Conservation (phyloP, 1,140 invertebrate species). For the Camponotus floridanus region DNA sequence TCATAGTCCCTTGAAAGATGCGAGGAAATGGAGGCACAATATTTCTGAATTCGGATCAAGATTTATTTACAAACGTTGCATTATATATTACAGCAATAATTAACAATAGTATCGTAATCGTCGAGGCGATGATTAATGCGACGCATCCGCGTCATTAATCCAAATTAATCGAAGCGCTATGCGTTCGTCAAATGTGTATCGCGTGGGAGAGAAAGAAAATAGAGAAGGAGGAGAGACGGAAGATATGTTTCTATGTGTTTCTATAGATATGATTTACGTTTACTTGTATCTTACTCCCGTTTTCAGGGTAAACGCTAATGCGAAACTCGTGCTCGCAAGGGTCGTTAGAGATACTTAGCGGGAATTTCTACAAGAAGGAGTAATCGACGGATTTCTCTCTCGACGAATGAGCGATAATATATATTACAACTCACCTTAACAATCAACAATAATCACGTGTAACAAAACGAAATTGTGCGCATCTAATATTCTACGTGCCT, state of each 20-base stretch:
- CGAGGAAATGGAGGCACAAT: neutral
- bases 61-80: slow-evolving; percentile 81
- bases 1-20: neutral
- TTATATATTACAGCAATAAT: slow-evolving; percentile 79
- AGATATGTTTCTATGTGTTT: slow-evolving; percentile 67
- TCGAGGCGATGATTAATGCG: slow-evolving; percentile 43
- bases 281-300: slow-evolving; percentile 59
- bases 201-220: neutral
- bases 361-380: slow-evolving; percentile 40
- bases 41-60: slow-evolving; percentile 56
- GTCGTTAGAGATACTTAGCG: slow-evolving; percentile 47
- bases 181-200: slow-evolving; percentile 1
- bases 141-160: slow-evolving; percentile 34
- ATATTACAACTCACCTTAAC: slow-evolving; percentile 37
- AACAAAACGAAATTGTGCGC: slow-evolving; percentile 32
- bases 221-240: neutral
- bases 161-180: slow-evolving; percentile 47
- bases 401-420: slow-evolving; percentile 43
- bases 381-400: slow-evolving; percentile 23
- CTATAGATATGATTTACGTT: slow-evolving; percentile 70
- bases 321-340: slow-evolving; percentile 45
- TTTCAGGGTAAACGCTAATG: slow-evolving; percentile 54
- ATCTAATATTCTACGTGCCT: neutral
- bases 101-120: slow-evolving; percentile 72
- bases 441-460: slow-evolving; percentile 43